phyloP scores from a whole-genome alignment of 2,888 invertebrate genomes.

The Pachycephus smyrnensis region DNA sequence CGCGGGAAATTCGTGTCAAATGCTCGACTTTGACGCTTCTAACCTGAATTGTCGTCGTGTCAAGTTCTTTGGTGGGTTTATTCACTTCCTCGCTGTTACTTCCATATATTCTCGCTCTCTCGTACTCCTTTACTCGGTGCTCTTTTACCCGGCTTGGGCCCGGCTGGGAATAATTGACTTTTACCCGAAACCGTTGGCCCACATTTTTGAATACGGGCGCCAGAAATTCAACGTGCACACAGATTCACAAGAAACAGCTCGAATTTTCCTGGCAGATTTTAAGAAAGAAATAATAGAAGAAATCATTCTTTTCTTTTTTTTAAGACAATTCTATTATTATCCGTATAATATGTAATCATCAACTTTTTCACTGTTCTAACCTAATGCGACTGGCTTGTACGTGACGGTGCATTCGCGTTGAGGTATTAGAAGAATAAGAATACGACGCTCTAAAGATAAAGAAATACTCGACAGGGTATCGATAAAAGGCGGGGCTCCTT shows the following conservation, averaged over 20 bases:
- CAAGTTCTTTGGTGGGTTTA: not conserved
- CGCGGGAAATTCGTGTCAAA: conserved; percentile 30
- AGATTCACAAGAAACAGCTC: not conserved
- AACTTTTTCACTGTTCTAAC: not conserved
- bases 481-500: not conserved
- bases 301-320: not conserved
- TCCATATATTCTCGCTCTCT: not conserved
- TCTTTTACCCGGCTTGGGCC: conserved; percentile 24
- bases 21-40: conserved; percentile 2
- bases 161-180: conserved; percentile 27
- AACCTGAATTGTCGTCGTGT: not conserved
- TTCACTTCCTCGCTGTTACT: not conserved
- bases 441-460: not conserved
- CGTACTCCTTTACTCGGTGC: conserved; percentile 23
- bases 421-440: not conserved
- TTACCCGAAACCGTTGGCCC: conserved; percentile 23
- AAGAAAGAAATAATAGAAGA: not conserved
- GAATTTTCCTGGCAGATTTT: not conserved
- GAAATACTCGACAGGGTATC: not conserved
- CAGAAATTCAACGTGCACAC: conserved; percentile 12
- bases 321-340: not conserved
- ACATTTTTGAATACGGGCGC: conserved; percentile 20
- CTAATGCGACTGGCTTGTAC: not conserved
- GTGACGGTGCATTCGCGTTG: not conserved
- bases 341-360: not conserved